Percentiles rank a stretch among this genome's conserved stretches.
phyloP scores from a whole-genome alignment of 2,888 invertebrate genomes.

The Andrena bicolor region DNA sequence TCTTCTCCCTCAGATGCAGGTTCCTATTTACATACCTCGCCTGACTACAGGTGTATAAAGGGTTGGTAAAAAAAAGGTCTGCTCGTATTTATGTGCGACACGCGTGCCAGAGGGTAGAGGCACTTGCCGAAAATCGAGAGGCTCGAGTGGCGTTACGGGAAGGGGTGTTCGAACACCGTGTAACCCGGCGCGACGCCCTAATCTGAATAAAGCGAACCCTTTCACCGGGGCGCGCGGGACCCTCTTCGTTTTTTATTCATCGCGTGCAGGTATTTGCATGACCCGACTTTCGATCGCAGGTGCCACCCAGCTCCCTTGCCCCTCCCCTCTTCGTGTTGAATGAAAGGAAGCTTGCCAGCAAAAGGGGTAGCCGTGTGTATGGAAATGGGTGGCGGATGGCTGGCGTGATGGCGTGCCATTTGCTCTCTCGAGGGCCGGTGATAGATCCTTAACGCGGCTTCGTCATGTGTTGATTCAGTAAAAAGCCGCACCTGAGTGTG shows the following conservation, averaged over 20 bases:
- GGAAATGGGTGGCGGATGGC: conserved; percentile 72
- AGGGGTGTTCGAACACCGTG: conserved; percentile 69
- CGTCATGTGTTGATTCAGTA: conserved; percentile 47
- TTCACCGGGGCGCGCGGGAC: conserved; percentile 67
- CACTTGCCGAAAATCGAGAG: conserved; percentile 69
- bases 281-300: conserved; percentile 71
- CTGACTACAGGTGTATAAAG: conserved; percentile 23
- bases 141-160: conserved; percentile 70
- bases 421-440: conserved; percentile 38
- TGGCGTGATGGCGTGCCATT: conserved; percentile 57
- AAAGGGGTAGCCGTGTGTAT: conserved; percentile 75
- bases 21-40: conserved; percentile 18
- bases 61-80: conserved; percentile 30
- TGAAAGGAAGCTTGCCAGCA: conserved; percentile 63
- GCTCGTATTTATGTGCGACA: conserved; percentile 36
- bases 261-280: conserved; percentile 80
- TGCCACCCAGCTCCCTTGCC: conserved; percentile 72
- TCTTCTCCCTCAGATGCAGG: not conserved
- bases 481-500: conserved; percentile 49
- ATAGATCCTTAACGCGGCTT: conserved; percentile 58
- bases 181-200: conserved; percentile 67
- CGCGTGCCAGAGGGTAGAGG: conserved; percentile 52
- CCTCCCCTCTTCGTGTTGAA: conserved; percentile 74
- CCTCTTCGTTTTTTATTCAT: conserved; percentile 78
- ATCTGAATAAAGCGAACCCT: conserved; percentile 83